These are phyloP conservation scores for Chironex yamaguchii DNA, from an alignment of 30 jellyfish, hydroid and myxozoan genomes.

Conservation along the genomic window DNA sequence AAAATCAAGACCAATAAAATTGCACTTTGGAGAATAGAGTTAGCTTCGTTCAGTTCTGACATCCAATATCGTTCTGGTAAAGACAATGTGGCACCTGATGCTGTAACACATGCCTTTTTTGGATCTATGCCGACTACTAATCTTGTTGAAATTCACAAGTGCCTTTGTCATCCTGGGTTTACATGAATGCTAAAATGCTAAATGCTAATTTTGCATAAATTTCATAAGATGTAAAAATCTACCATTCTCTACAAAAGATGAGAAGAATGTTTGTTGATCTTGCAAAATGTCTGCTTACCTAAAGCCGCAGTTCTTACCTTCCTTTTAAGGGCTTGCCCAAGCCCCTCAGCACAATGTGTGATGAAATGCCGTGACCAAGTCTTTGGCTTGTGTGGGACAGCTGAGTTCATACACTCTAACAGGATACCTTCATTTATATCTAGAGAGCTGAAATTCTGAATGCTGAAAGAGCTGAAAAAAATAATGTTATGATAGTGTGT, in stretches of 20 bases:
- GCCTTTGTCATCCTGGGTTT: not conserved
- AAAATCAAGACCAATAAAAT: conserved; percentile 72
- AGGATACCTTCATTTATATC: conserved; percentile 74
- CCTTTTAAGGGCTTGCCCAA: not conserved
- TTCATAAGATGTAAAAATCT: conserved; percentile 44
- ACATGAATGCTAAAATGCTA: not conserved
- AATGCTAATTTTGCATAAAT: too few species aligned
- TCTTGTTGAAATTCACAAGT: not conserved
- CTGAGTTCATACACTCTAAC: conserved; percentile 74
- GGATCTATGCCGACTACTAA: not conserved
- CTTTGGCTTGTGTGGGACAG: conserved; percentile 59
- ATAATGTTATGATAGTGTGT: not conserved
- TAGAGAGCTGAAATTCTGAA: conserved; percentile 38
- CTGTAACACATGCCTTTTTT: not conserved
- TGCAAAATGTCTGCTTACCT: conserved; percentile 63
- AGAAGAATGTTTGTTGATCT: conserved; percentile 37
- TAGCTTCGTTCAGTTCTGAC: conserved; percentile 66
- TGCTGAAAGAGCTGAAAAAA: too few species aligned
- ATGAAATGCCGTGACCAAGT: conserved; percentile 46
- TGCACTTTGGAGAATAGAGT: conserved; percentile 70
- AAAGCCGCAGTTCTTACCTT: conserved; percentile 32
- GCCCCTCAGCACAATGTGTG: conserved; percentile 30
- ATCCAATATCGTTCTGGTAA: conserved; percentile 52
- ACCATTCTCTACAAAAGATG: conserved; percentile 60
- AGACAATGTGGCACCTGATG: conserved; percentile 8